Evolutionary conservation across 2,888 invertebrate species (phyloP).

Genomic region (Exocentrus adspersus): DNA sequence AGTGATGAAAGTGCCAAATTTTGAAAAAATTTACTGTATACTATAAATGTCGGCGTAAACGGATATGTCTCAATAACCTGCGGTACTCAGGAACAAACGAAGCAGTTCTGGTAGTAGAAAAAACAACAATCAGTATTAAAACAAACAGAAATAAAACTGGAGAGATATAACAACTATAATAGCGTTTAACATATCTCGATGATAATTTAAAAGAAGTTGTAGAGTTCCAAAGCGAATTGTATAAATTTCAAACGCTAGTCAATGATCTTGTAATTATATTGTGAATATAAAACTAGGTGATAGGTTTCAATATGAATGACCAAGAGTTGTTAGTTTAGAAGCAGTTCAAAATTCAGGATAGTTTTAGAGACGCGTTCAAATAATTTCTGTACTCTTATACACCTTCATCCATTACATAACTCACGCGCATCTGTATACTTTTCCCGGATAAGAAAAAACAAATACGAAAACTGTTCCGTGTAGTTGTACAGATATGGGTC

Average conservation of each 20-base stretch:
- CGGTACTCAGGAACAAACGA: conserved; percentile 33
- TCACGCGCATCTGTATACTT: conserved; percentile 19
- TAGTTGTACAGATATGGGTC: conserved; percentile 50
- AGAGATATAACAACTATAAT: not conserved
- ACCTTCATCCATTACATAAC: conserved; percentile 2
- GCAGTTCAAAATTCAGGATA: conserved; percentile 13
- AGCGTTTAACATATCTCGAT: conserved; percentile 41
- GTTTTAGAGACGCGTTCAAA: conserved; percentile 17
- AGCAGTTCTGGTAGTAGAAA: no score
- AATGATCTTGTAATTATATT: conserved; percentile 37
- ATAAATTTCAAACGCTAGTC: conserved; percentile 31
- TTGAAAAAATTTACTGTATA: conserved; percentile 48
- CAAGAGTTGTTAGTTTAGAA: conserved; percentile 37
- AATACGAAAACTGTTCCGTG: conserved; percentile 24
- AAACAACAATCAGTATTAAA: conserved; percentile 28
- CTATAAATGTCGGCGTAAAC: conserved; percentile 35
- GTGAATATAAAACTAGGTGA: conserved; percentile 37
- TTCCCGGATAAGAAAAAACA: not conserved
- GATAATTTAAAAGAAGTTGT: conserved; percentile 33
- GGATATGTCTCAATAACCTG: conserved; percentile 12
- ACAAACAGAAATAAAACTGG: conserved; percentile 8
- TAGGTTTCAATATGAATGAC: conserved; percentile 47
- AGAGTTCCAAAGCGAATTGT: conserved; percentile 23
- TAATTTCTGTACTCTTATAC: no score
- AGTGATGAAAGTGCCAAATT: conserved; percentile 64